Evolutionary conservation across 30 jellyfish, hydroid and myxozoan genomes (phyloP).

Genomic region (Aurelia aurita complex sp. Pacific): DNA sequence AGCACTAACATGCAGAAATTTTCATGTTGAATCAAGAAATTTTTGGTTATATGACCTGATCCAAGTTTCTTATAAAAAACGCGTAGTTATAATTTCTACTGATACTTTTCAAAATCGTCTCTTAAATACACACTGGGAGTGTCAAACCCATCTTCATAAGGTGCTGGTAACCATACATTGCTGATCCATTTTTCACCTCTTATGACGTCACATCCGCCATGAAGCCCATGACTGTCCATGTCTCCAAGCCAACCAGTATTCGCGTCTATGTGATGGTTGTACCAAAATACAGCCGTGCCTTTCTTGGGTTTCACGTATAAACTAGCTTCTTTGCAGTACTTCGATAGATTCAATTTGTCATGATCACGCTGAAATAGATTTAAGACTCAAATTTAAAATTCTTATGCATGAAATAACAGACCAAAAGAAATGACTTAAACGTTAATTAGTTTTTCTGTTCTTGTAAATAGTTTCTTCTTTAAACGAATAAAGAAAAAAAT

Average conservation of each 20-base stretch:
- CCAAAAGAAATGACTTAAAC: too few species aligned
- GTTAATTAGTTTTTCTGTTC: too few species aligned
- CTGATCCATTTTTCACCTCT: conserved; percentile 98
- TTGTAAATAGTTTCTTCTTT: too few species aligned
- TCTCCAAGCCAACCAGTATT: conserved; percentile 83
- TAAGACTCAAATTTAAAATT: too few species aligned
- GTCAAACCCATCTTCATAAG: conserved; percentile 56
- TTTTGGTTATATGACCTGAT: too few species aligned
- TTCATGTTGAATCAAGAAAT: too few species aligned
- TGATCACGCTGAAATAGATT: neutral
- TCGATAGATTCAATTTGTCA: conserved; percentile 9
- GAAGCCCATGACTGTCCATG: conserved; percentile 82
- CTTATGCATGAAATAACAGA: too few species aligned
- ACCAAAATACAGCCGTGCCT: conserved; percentile 93
- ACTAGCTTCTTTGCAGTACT: conserved; percentile 83
- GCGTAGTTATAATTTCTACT: neutral
- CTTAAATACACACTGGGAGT: conserved; percentile 52
- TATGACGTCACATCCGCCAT: conserved; percentile 98
- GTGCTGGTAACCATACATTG: conserved; percentile 93
- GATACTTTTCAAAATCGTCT: neutral
- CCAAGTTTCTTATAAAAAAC: too few species aligned
- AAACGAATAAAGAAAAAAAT: too few species aligned
- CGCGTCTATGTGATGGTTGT: conserved; percentile 83
- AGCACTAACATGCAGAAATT: too few species aligned
- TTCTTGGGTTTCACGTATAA: conserved; percentile 76